Conservation (phyloP, 2,888 invertebrate species). For the Nezara viridula region DNA sequence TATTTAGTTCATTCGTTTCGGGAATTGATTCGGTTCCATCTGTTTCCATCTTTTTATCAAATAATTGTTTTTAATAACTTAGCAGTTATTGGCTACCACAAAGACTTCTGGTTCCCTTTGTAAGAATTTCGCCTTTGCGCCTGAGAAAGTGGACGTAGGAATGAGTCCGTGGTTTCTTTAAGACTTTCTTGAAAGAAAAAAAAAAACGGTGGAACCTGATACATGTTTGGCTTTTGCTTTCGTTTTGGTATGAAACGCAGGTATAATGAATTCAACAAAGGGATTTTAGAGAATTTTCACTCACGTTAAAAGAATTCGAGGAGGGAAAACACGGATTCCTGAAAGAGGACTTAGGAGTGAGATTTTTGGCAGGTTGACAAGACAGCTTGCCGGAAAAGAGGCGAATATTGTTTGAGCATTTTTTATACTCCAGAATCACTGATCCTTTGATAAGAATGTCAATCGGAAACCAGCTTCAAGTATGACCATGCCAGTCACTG, state of each 20-base stretch:
- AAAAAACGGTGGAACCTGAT: conserved; percentile 13
- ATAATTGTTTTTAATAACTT: background rate
- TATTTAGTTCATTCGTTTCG: background rate
- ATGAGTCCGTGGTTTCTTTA: conserved; percentile 26
- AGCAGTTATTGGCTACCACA: background rate
- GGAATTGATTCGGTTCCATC: background rate
- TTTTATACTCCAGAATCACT: background rate
- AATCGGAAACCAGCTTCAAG: background rate
- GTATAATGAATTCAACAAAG: background rate
- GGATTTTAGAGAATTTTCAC: conserved; percentile 11
- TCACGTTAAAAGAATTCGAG: background rate
- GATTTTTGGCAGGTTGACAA: background rate
- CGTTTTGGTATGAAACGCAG: conserved; percentile 10
- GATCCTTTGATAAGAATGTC: background rate
- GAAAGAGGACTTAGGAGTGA: background rate
- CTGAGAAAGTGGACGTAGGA: conserved; percentile 14
- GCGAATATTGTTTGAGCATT: background rate
- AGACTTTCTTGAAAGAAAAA: background rate
- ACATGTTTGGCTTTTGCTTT: conserved; percentile 26
- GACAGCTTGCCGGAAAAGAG: background rate
- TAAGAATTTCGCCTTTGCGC: background rate
- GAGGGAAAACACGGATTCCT: background rate
- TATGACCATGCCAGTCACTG: background rate
- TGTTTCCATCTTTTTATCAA: background rate
- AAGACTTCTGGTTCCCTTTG: background rate